Base-by-base conservation (phyloP, 2,113 vertebrate genomes). In the Cyprinodon tularosa region DNA sequence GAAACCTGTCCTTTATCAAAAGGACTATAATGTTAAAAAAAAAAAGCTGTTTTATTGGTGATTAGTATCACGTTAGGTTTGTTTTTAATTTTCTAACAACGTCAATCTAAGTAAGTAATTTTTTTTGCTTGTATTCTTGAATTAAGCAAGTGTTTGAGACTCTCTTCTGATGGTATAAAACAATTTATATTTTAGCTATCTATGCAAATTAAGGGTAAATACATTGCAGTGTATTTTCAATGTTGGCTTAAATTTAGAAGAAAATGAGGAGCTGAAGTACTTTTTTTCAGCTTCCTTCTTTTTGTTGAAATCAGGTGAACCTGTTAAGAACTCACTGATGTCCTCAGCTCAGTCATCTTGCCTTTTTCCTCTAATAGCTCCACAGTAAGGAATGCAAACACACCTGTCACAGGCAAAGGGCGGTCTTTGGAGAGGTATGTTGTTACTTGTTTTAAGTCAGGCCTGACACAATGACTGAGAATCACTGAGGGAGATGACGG, bases 321-420 rank as follows among this genome's bases (percentile, higher is more conserved):
- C 10, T 73, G 2, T 29, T 65, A 10, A 66, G 47, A 4, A 29
- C 8, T 62, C 3, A 17, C 3, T 61, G 22, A 12, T 44, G 74
- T 63, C 64, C 40, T 42, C 20, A 36, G 14, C 57, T 14, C 38
- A 65, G 57, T 74, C n/a, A 57, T 3, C 3, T 0, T 2, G 13
- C 37, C 39, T 40, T 14, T 71, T 76, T 74, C n/a, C 12, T 4
- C 17, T 39, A 60, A 66, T 22, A 29, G 66, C 64, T 66, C 36
- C 15, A 15, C 3, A 36, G 48, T 12, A 4, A 87, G 82, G 89
- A 90, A 91, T 90, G 88, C 72, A 79, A 90, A 79, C 91, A 89
- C 83, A 85, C 91, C 90, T 92, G 84, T 88, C 75, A 86, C 68
- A 45, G 29, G 69, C 22, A 61, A 82, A 22, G 44, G 90, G 89